These are phyloP conservation scores for Theristicus caerulescens DNA, from an alignment of 2,113 vertebrate species.

Conservation along the genomic window DNA sequence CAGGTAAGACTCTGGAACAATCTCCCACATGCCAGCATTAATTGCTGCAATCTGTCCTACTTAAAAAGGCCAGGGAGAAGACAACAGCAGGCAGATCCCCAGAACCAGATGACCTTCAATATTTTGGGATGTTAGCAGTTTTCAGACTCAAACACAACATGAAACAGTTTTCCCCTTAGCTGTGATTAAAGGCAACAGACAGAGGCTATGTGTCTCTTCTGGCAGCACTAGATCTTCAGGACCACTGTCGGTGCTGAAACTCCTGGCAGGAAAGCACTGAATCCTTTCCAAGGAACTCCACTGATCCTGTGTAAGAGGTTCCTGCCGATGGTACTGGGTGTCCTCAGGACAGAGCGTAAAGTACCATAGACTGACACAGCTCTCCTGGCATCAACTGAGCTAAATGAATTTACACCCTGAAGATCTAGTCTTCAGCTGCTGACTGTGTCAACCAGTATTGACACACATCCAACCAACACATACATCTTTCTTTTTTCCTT, in stretches of 20 bases:
- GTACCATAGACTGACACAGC: background rate
- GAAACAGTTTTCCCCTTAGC: background rate
- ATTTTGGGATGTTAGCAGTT: background rate
- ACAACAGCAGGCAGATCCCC: background rate
- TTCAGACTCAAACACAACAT: background rate
- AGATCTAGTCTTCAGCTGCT: slow-evolving; percentile 12
- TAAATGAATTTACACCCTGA: background rate
- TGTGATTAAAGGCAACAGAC: background rate
- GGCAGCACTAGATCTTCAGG: background rate
- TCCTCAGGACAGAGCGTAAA: slow-evolving; percentile 2
- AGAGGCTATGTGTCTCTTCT: background rate
- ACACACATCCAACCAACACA: background rate
- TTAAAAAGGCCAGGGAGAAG: background rate
- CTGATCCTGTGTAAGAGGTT: background rate
- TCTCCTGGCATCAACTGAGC: background rate
- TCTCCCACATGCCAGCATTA: background rate
- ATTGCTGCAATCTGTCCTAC: background rate
- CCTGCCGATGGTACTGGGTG: background rate
- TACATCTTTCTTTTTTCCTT: background rate
- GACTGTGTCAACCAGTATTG: background rate
- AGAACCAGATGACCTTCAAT: background rate
- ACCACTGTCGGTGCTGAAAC: background rate
- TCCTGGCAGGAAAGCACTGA: slow-evolving; percentile 3
- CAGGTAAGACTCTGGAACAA: background rate
- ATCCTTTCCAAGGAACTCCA: background rate